Percentiles rank a stretch among this genome's conserved stretches.
phyloP scores from a whole-genome alignment of 2,888 invertebrate genomes.

The Polydesmus complanatus region DNA sequence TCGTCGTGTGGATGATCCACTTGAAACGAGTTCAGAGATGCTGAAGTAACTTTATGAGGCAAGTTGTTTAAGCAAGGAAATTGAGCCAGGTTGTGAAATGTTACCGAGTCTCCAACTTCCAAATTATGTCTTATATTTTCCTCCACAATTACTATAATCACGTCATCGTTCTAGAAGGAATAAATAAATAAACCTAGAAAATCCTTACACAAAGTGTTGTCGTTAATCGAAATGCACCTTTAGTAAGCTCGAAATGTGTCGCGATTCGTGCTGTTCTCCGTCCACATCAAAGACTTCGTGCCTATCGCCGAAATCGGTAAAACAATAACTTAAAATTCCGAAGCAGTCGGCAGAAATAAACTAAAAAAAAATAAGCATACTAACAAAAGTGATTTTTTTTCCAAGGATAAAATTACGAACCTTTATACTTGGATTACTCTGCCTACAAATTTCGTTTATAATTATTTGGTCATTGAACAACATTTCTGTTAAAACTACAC shows the following conservation, averaged over 20 bases:
- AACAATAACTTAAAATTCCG: conserved; percentile 30
- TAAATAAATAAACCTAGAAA: too few relatives aligned
- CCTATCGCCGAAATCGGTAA: conserved; percentile 32
- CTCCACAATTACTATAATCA: too few relatives aligned
- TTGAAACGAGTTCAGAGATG: too few relatives aligned
- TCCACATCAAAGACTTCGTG: conserved; percentile 31
- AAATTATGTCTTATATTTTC: too few relatives aligned
- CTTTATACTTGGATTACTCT: conserved; percentile 4
- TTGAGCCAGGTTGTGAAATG: too few relatives aligned
- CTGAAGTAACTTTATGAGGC: too few relatives aligned
- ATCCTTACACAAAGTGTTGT: too few relatives aligned
- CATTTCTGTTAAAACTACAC: conserved; percentile 13
- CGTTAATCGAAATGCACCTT: too few relatives aligned
- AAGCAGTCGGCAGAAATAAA: conserved; percentile 31
- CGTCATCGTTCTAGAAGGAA: too few relatives aligned
- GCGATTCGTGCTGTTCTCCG: conserved; percentile 29
- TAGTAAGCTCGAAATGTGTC: conserved; percentile 29
- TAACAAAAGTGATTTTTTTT: background rate
- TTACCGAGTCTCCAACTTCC: too few relatives aligned
- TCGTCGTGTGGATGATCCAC: too few relatives aligned
- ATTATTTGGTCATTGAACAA: background rate
- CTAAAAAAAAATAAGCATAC: conserved; percentile 22
- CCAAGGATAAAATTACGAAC: background rate
- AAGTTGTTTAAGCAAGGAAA: too few relatives aligned
- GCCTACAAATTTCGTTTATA: conserved; percentile 9